These are phyloP conservation scores for Cremastinae sp. DNA, from an alignment of 2,888 invertebrate species.

Conservation along the genomic window DNA sequence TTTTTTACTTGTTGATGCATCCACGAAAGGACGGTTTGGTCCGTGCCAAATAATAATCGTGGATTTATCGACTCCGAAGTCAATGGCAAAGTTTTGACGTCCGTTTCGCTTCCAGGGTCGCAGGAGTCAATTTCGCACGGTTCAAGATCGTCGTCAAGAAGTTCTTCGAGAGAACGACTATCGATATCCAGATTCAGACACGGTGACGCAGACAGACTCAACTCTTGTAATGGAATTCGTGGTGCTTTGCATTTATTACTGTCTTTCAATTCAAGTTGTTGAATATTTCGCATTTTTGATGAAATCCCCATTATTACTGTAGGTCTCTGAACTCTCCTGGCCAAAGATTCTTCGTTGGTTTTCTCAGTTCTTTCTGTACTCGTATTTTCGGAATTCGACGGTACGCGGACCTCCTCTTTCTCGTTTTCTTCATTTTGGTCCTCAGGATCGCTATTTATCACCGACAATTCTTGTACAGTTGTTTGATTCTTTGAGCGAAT, in stretches of 20 bases:
- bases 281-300: constrained; percentile 3
- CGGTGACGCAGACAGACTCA: background rate
- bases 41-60: background rate
- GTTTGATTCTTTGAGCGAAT: background rate
- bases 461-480: no score
- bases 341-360: background rate
- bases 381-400: background rate
- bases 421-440: background rate
- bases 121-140: constrained; percentile 11
- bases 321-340: constrained; percentile 25
- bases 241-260: constrained; percentile 4
- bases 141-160: no score
- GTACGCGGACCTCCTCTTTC: background rate
- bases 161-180: constrained; percentile 17
- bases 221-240: constrained; percentile 6
- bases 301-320: constrained; percentile 42
- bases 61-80: background rate
- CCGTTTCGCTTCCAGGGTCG: background rate
- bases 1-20: constrained; percentile 34
- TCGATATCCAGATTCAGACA: background rate
- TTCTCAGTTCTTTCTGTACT: background rate
- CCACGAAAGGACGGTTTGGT: constrained; percentile 29
- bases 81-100: constrained; percentile 12
- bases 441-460: no score
- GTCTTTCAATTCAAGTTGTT: constrained; percentile 9